phyloP scores from a whole-genome alignment of 2,797 vertebrate species.

The Scarus forsteni region DNA sequence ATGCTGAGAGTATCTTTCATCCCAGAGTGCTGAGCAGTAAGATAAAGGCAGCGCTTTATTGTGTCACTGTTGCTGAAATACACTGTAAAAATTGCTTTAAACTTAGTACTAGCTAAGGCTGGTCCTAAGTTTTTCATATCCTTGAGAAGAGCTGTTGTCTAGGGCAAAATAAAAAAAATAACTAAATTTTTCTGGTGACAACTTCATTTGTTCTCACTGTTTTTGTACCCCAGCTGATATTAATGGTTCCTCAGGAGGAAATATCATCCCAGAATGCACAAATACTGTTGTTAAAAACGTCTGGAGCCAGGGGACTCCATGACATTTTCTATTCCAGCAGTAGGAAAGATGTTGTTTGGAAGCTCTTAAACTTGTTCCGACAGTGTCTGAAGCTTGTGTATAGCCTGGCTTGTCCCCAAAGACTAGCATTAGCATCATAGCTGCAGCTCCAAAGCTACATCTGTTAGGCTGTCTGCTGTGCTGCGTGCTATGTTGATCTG shows the following conservation, averaged over 20 bases:
- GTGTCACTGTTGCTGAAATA: no score
- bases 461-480: constrained; percentile 2
- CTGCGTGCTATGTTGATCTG: constrained; percentile 1
- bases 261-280: not conserved
- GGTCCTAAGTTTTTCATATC: no score
- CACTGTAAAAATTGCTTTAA: no score
- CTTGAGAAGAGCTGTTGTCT: not conserved
- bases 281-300: constrained; percentile 13
- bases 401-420: constrained; percentile 19
- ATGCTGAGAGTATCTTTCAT: no score
- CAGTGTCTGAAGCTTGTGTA: constrained; percentile 12
- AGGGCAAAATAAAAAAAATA: no score
- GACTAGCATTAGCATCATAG: constrained; percentile 20
- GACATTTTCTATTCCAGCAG: constrained; percentile 22
- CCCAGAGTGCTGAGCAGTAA: no score
- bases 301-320: constrained; percentile 3
- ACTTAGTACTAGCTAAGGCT: no score
- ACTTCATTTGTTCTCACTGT: not conserved
- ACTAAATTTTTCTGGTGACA: not conserved
- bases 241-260: constrained; percentile 11
- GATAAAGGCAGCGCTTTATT: no score
- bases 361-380: constrained; percentile 5
- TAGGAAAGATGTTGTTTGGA: constrained; percentile 3
- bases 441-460: constrained; percentile 1
- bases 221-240: constrained; percentile 9